Evolutionary conservation across 2,797 vertebrate species (phyloP).

Genomic region (Sebastes paucispinis): DNA sequence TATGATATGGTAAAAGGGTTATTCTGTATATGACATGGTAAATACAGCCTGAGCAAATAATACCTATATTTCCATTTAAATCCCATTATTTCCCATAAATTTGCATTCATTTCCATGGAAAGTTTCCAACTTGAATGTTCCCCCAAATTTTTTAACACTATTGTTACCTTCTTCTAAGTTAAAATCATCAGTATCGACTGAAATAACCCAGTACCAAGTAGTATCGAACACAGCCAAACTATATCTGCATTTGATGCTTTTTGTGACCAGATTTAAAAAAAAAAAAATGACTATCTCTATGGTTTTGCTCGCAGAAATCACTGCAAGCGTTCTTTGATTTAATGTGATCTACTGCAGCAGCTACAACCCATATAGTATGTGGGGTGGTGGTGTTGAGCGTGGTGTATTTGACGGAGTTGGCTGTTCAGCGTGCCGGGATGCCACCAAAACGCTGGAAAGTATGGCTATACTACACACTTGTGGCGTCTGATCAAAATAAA

Average conservation of each 20-base stretch:
- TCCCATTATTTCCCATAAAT: too few relatives aligned
- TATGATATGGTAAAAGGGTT: too few relatives aligned
- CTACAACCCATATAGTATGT: background rate
- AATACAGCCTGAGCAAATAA: too few relatives aligned
- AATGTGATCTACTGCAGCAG: background rate
- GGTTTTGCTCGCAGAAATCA: background rate
- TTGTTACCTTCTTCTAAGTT: background rate
- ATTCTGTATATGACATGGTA: too few relatives aligned
- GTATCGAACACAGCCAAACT: background rate
- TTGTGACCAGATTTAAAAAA: background rate
- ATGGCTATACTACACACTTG: background rate
- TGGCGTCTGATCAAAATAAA: background rate
- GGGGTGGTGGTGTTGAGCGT: background rate
- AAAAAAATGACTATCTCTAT: background rate
- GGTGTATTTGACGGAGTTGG: background rate
- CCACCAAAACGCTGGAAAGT: background rate
- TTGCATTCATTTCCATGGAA: too few relatives aligned
- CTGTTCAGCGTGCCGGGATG: background rate
- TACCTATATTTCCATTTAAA: too few relatives aligned
- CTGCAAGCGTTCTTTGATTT: background rate
- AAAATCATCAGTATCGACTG: background rate
- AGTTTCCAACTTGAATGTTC: too few relatives aligned
- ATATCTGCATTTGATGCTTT: background rate
- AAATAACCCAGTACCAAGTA: background rate
- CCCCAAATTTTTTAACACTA: too few relatives aligned